Evolutionary conservation across 2,797 vertebrate genomes (phyloP).

Genomic region (Menidia menidia): DNA sequence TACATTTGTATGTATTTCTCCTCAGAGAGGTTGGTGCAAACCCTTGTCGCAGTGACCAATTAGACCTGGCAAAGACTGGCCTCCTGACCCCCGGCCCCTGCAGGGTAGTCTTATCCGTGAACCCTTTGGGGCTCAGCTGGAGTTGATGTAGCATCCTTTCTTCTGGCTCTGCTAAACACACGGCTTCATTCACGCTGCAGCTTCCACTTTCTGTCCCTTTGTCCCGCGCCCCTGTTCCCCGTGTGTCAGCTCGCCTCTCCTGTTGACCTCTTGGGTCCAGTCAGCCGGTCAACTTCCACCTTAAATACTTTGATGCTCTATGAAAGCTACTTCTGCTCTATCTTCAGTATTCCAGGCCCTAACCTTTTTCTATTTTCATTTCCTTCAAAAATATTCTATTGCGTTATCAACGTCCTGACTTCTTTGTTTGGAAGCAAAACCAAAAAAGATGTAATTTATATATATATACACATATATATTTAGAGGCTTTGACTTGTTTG

Average conservation of each 20-base stretch:
- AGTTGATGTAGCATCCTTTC: slow-evolving; percentile 92
- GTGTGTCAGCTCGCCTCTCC: slow-evolving; percentile 86
- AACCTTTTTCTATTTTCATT: not conserved
- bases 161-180: slow-evolving; percentile 89
- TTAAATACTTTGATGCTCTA: not conserved
- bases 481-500: too few relatives aligned
- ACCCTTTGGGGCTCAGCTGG: slow-evolving; percentile 92
- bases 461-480: too few relatives aligned
- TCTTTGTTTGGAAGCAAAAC: too few relatives aligned
- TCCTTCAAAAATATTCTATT: not conserved
- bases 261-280: slow-evolving; percentile 85
- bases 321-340: not conserved
- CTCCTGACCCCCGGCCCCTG: slow-evolving; percentile 94
- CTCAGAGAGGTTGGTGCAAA: slow-evolving; percentile 63
- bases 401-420: too few relatives aligned
- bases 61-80: slow-evolving; percentile 87
- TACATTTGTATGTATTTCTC: slow-evolving; percentile 78
- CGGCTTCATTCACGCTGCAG: slow-evolving; percentile 85
- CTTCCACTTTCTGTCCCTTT: slow-evolving; percentile 92
- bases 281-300: slow-evolving; percentile 28
- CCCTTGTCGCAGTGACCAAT: slow-evolving; percentile 89
- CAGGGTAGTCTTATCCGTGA: slow-evolving; percentile 92
- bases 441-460: too few relatives aligned
- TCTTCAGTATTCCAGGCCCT: not conserved
- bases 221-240: slow-evolving; percentile 85